Percentiles rank a stretch among this genome's conserved stretches.
Evolutionary conservation across 2,113 vertebrate species (phyloP).

Genomic region (Charadrius vociferus): DNA sequence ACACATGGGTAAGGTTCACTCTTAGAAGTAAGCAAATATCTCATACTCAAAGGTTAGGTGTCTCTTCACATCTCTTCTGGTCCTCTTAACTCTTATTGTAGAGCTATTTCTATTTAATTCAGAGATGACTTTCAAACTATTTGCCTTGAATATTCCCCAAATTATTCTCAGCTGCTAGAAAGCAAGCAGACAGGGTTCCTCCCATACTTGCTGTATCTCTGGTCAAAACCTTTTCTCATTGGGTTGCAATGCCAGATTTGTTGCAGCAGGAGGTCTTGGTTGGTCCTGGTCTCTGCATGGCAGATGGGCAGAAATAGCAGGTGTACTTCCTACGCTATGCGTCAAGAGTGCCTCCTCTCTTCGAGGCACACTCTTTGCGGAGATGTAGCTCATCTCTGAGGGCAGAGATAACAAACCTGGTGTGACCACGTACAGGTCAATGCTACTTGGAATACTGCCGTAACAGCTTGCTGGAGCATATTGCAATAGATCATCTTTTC

Average conservation of each 20-base stretch:
- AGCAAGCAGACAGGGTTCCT: not conserved
- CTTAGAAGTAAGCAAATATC: not conserved
- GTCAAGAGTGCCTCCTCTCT: not conserved
- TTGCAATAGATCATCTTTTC: conserved; percentile 17
- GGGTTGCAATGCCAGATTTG: not conserved
- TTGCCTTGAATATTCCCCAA: not conserved
- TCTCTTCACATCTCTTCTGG: not conserved
- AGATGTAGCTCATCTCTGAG: not conserved
- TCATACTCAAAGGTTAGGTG: not conserved
- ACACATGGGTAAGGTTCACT: not conserved
- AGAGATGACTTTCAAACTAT: not conserved
- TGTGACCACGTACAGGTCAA: not conserved
- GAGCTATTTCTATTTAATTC: not conserved
- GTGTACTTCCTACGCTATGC: fast-evolving
- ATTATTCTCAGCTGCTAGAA: not conserved
- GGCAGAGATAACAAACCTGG: not conserved
- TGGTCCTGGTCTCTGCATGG: not conserved
- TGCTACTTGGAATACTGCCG: not conserved
- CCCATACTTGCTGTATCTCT: not conserved
- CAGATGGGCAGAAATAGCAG: not conserved
- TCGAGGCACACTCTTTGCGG: not conserved
- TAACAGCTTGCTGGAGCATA: not conserved
- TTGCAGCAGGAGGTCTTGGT: not conserved
- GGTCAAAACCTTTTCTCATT: not conserved
- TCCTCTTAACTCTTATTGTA: not conserved